These are phyloP conservation scores for Rhodeus uyekii DNA, from an alignment of 2,797 vertebrate genomes.

Conservation along the genomic window DNA sequence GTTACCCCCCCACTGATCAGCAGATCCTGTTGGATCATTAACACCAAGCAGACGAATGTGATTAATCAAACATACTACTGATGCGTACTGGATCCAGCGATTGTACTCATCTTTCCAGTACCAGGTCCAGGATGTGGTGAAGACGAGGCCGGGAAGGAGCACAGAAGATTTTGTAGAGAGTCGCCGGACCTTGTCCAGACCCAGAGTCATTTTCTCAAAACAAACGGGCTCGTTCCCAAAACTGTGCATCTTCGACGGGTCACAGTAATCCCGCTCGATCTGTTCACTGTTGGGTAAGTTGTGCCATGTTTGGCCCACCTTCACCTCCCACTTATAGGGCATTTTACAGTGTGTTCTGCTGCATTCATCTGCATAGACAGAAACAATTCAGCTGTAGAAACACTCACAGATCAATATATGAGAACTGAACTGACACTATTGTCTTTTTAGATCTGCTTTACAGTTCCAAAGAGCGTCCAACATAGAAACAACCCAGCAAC, in stretches of 20 bases:
- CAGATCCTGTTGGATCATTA: not conserved
- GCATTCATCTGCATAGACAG: slow-evolving; percentile 51
- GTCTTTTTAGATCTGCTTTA: no score
- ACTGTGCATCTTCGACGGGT: slow-evolving; percentile 50
- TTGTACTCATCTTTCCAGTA: slow-evolving; percentile 55
- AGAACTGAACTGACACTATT: no score
- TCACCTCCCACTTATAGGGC: slow-evolving; percentile 63
- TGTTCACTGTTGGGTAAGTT: slow-evolving; percentile 50
- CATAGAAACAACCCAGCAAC: no score
- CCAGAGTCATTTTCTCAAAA: slow-evolving; percentile 54
- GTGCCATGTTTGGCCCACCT: slow-evolving; percentile 40
- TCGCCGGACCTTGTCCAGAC: slow-evolving; percentile 46
- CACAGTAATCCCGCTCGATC: slow-evolving; percentile 58
- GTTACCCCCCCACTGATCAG: not conserved
- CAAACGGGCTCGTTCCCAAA: slow-evolving; percentile 20
- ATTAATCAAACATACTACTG: slow-evolving; percentile 35
- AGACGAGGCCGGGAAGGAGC: slow-evolving; percentile 28
- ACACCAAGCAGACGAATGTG: not conserved
- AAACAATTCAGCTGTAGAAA: not conserved
- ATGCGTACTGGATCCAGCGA: slow-evolving; percentile 50
- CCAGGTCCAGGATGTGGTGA: slow-evolving; percentile 61
- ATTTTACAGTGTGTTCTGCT: slow-evolving; percentile 52
- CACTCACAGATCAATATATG: no score
- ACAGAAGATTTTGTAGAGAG: slow-evolving; percentile 60
- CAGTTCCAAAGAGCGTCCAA: no score